phyloP scores from a whole-genome alignment of 92 coral and sea anemone species.

The Virgularia gustaviana region DNA sequence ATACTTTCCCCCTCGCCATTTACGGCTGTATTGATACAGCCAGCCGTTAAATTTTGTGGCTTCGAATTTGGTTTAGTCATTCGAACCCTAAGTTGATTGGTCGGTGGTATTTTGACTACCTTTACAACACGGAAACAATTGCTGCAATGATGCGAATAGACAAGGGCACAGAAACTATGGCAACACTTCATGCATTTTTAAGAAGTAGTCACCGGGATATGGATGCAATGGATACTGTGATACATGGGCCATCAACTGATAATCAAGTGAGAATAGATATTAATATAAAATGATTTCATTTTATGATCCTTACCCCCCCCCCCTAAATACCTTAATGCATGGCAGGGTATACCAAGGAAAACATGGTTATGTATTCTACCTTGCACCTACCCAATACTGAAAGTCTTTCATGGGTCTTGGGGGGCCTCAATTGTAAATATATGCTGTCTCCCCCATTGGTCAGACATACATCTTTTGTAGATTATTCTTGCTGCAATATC shows the following conservation, averaged over 20 bases:
- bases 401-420: neutral
- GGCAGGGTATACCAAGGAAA: neutral
- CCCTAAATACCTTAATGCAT: neutral
- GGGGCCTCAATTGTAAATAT: neutral
- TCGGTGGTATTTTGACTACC: neutral
- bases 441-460: no score
- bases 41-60: neutral
- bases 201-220: conserved; percentile 4
- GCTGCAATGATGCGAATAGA: neutral
- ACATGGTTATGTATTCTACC: neutral
- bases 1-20: conserved; percentile 1
- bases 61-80: neutral
- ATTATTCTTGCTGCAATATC: neutral
- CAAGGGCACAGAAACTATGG: conserved; percentile 14
- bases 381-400: neutral
- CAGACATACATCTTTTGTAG: no score
- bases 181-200: conserved; percentile 6
- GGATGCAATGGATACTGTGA: no score
- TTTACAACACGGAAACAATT: neutral
- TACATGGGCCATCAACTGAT: no score
- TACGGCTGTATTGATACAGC: no score
- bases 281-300: no score
- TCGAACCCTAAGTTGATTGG: neutral
- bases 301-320: no score
- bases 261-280: no score